phyloP scores from a whole-genome alignment of 2,888 invertebrate species.

The Petrolisthes manimaculis region DNA sequence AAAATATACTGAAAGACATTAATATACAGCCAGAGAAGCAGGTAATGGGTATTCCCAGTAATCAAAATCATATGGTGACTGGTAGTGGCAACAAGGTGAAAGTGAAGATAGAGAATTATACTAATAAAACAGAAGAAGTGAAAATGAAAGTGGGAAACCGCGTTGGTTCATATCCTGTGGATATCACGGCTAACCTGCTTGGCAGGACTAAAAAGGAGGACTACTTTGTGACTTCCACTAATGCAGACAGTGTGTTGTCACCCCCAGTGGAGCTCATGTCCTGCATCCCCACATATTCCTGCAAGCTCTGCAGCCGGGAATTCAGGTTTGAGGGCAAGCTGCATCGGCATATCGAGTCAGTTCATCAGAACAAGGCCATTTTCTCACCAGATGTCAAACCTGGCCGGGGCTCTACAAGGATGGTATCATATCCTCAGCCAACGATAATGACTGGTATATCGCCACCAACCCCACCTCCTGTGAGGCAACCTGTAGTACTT shows the following conservation, averaged over 20 bases:
- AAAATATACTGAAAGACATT: slow-evolving; percentile 27
- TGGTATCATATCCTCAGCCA: background rate
- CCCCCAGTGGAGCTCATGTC: slow-evolving; percentile 65
- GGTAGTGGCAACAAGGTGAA: background rate
- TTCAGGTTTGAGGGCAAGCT: slow-evolving; percentile 65
- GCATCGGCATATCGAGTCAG: slow-evolving; percentile 64
- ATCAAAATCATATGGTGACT: background rate
- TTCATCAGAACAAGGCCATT: slow-evolving; percentile 64
- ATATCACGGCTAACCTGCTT: slow-evolving; percentile 48
- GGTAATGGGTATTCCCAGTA: background rate
- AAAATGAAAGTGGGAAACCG: slow-evolving; percentile 55
- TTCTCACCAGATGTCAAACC: slow-evolving; percentile 65
- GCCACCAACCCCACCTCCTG: background rate
- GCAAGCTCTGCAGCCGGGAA: slow-evolving; percentile 64
- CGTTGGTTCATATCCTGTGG: slow-evolving; percentile 50
- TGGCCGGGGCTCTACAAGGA: slow-evolving; percentile 48
- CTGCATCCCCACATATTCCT: slow-evolving; percentile 65
- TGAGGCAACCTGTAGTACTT: background rate
- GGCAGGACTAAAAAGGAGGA: slow-evolving; percentile 43
- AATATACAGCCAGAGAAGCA: slow-evolving; percentile 28
- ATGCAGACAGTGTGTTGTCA: slow-evolving; percentile 43
- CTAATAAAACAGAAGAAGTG: slow-evolving; percentile 1
- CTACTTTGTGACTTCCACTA: slow-evolving; percentile 45
- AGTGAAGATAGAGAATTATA: slow-evolving; percentile 16
- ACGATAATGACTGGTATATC: background rate